Conservation (phyloP, 2,888 invertebrate species). For the Caenorhabditis sp. region DNA sequence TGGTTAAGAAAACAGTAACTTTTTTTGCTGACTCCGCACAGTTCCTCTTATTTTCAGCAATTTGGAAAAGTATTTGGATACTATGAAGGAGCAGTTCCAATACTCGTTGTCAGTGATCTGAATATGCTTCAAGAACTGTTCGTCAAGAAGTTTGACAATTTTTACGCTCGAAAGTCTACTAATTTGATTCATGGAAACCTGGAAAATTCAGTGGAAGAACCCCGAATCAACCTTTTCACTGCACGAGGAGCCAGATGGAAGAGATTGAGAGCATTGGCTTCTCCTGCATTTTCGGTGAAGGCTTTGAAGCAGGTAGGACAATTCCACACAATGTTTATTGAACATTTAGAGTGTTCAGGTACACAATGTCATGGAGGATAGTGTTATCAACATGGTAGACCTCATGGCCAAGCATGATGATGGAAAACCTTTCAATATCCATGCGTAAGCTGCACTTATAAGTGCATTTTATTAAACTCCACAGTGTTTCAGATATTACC, state of each 20-base stretch:
- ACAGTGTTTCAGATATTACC: conserved; percentile 61
- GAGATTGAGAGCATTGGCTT: conserved; percentile 81
- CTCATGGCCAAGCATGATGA: conserved; percentile 51
- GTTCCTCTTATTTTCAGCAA: conserved; percentile 20
- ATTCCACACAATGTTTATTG: not conserved
- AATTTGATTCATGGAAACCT: conserved; percentile 62
- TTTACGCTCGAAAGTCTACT: conserved; percentile 79
- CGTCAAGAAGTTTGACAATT: conserved; percentile 80
- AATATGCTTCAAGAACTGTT: conserved; percentile 80
- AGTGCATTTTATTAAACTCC: not conserved
- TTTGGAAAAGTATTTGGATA: conserved; percentile 66
- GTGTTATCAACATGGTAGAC: conserved; percentile 53
- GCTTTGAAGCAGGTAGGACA: conserved; percentile 59
- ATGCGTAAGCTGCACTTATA: conserved; percentile 22
- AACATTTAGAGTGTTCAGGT: conserved; percentile 48
- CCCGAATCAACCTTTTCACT: conserved; percentile 79
- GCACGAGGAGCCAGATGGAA: conserved; percentile 81
- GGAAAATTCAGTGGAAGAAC: conserved; percentile 60
- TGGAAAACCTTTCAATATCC: conserved; percentile 58
- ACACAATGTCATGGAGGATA: conserved; percentile 59
- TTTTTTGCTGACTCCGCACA: too few species aligned
- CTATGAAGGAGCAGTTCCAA: conserved; percentile 64
- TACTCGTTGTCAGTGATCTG: conserved; percentile 80
- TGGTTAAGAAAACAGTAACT: too few species aligned
- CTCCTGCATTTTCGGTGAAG: conserved; percentile 81